These are phyloP conservation scores for Botia almorhae DNA, from an alignment of 2,797 vertebrate species.

Conservation along the genomic window DNA sequence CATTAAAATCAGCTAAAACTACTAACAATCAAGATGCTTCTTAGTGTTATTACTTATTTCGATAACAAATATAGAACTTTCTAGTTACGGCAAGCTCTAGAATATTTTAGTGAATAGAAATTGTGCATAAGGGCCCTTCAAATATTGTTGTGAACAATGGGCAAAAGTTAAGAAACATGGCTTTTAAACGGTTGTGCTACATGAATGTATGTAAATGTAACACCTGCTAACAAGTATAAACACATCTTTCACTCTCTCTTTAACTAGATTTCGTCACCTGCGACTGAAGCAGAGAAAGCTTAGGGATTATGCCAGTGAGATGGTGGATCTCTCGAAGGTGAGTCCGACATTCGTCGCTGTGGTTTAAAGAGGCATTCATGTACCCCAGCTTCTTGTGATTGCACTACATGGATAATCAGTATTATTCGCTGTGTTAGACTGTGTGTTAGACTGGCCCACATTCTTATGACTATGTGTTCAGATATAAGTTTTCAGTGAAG, in stretches of 20 bases:
- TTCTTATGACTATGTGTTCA: neutral
- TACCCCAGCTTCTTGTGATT: neutral
- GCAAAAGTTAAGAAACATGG: too few species aligned
- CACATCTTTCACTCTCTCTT: conserved; percentile 31
- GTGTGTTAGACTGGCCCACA: neutral
- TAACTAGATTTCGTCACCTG: conserved; percentile 84
- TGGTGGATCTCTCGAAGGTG: conserved; percentile 92
- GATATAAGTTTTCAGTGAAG: neutral
- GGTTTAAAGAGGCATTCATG: neutral
- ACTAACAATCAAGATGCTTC: too few species aligned
- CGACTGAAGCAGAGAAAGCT: conserved; percentile 88
- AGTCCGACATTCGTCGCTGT: neutral
- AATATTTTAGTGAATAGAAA: too few species aligned
- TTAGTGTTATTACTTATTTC: too few species aligned
- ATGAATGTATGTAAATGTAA: neutral
- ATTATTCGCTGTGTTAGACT: too few species aligned
- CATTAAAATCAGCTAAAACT: too few species aligned
- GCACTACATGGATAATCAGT: neutral
- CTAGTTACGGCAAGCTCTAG: too few species aligned
- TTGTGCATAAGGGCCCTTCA: too few species aligned
- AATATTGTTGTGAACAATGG: too few species aligned
- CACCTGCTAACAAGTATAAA: conserved; percentile 30
- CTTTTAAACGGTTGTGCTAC: too few species aligned
- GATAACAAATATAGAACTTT: too few species aligned
- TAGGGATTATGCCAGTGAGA: conserved; percentile 87